These are phyloP conservation scores for Agrypnus murinus DNA, from an alignment of 2,888 invertebrate genomes.

Conservation along the genomic window DNA sequence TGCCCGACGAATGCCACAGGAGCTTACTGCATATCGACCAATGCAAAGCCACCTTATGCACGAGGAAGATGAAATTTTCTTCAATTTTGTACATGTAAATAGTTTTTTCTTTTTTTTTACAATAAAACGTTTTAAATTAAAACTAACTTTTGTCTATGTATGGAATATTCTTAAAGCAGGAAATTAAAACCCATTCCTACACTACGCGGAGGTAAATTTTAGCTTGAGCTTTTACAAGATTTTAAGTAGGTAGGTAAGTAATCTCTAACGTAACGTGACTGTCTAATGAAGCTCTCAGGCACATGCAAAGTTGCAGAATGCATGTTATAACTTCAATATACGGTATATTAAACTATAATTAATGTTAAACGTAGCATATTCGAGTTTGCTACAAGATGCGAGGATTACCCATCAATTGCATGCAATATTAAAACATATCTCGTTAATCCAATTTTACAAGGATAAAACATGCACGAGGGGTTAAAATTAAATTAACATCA, in stretches of 20 bases:
- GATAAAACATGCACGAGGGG: no score
- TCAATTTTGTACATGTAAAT: no score
- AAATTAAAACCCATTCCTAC: no score
- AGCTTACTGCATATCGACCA: conserved; percentile 42
- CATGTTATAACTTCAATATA: conserved; percentile 5
- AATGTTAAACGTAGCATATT: conserved; percentile 28
- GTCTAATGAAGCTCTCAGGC: not conserved
- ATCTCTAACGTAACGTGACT: no score
- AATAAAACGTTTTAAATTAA: no score
- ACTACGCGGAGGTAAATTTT: no score
- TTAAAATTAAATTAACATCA: no score
- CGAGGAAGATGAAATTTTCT: conserved; percentile 12
- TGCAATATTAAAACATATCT: not conserved
- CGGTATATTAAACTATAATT: conserved; percentile 24
- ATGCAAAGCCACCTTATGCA: conserved; percentile 36
- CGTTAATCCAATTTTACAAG: not conserved
- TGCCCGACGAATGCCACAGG: conserved; percentile 35
- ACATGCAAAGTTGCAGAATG: not conserved
- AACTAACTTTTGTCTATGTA: no score
- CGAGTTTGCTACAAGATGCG: conserved; percentile 11
- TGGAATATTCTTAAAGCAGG: no score
- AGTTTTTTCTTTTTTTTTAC: no score
- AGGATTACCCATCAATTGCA: conserved; percentile 29
- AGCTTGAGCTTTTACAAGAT: no score
- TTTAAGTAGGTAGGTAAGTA: no score